Percentiles rank a stretch among this genome's conserved stretches.
Conservation (phyloP, 2,888 invertebrate genomes). For the Drosophila leonis region DNA sequence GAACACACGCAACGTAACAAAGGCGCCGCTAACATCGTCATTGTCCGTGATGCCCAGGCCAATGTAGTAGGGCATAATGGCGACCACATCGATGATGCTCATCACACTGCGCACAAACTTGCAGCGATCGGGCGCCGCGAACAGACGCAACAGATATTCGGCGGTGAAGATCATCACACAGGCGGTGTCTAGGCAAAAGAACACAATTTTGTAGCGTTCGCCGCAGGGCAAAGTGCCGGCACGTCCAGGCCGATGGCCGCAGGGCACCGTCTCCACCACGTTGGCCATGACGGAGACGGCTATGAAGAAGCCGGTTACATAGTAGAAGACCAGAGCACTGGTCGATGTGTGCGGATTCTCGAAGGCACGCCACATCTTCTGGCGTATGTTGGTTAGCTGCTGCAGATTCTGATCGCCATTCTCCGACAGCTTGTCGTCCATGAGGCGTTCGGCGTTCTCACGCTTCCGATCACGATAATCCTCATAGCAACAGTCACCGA, state of each 20-base stretch:
- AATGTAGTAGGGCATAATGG: slow-evolving; percentile 99
- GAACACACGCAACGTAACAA: slow-evolving; percentile 99
- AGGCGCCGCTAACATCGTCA: slow-evolving; percentile 99
- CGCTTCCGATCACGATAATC: slow-evolving; percentile 99
- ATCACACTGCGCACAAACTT: slow-evolving; percentile 99
- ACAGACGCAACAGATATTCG: slow-evolving; percentile 97
- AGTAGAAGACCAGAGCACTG: slow-evolving; percentile 99
- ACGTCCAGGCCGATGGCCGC: slow-evolving; percentile 89
- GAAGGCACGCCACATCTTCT: slow-evolving; percentile 99
- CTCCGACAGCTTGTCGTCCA: slow-evolving; percentile 98
- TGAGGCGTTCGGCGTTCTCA: slow-evolving; percentile 98
- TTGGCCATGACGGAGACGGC: slow-evolving; percentile 99
- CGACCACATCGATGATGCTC: slow-evolving; percentile 99
- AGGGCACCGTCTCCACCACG: slow-evolving; percentile 94
- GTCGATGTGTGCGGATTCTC: slow-evolving; percentile 99
- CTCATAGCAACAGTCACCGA: slow-evolving; percentile 99
- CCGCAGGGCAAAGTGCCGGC: slow-evolving; percentile 97
- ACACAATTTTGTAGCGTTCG: slow-evolving; percentile 98
- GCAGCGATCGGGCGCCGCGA: slow-evolving; percentile 99
- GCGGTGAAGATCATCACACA: slow-evolving; percentile 99
- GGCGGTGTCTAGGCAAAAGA: slow-evolving; percentile 99
- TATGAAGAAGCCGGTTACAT: slow-evolving; percentile 99
- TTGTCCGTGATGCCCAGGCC: slow-evolving; percentile 98
- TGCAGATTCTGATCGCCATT: slow-evolving; percentile 95
- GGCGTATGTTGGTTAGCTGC: slow-evolving; percentile 94